phyloP scores from a whole-genome alignment of 92 coral and sea anemone genomes.

The Nematostella vectensis region DNA sequence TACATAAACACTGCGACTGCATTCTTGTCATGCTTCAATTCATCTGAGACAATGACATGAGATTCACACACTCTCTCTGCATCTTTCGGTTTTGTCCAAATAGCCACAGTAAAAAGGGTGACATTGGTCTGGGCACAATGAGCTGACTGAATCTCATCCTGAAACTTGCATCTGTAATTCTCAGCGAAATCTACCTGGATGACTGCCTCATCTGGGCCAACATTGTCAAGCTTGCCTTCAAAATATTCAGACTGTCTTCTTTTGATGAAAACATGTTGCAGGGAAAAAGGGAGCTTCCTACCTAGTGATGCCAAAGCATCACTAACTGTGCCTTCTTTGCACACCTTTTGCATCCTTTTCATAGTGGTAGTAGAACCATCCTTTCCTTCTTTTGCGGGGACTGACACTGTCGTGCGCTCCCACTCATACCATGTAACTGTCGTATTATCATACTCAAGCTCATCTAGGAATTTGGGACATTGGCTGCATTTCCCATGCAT shows the following conservation, averaged over 20 bases:
- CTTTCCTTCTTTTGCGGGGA: background rate
- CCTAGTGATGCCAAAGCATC: background rate
- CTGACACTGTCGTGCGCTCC: conserved; percentile 1
- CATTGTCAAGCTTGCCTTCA: background rate
- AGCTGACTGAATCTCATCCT: conserved; percentile 1
- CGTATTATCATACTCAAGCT: too few relatives aligned
- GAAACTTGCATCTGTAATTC: background rate
- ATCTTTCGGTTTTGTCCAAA: background rate
- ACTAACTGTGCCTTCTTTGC: conserved; percentile 2
- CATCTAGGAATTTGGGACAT: background rate
- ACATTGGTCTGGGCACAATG: background rate
- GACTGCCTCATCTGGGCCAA: conserved; percentile 1
- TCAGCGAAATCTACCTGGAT: conserved; percentile 1
- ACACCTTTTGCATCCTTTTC: background rate
- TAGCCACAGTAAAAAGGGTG: conserved; percentile 1
- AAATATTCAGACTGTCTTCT: background rate
- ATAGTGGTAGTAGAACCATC: background rate
- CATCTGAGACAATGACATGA: background rate
- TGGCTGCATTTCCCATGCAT: background rate
- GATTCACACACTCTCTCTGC: conserved; percentile 1
- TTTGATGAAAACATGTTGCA: background rate
- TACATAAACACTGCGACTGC: background rate
- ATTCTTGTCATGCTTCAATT: conserved; percentile 1
- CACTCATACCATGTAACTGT: background rate
- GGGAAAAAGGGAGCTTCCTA: background rate